Evolutionary conservation across 2,888 invertebrate species (phyloP).

Genomic region (Dynastes maya): DNA sequence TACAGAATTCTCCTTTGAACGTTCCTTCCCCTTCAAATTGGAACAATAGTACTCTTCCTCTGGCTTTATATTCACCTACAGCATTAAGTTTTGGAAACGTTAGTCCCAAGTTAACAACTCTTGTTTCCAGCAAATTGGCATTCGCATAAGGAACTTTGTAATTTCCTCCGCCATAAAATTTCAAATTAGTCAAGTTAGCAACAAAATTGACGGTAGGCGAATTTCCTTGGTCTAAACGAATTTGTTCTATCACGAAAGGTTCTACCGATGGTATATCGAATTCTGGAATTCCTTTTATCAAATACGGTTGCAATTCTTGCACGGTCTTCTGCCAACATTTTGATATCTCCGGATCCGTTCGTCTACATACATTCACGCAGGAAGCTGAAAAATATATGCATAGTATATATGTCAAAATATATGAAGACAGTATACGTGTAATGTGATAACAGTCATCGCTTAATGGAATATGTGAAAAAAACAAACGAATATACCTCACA

Average conservation of each 20-base stretch:
- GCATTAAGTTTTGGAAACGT: constrained; percentile 45
- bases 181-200: constrained; percentile 58
- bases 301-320: constrained; percentile 58
- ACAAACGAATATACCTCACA: too few species aligned
- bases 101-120: constrained; percentile 6
- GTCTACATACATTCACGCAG: constrained; percentile 58
- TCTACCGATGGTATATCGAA: constrained; percentile 63
- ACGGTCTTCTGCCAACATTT: constrained; percentile 62
- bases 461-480: too few species aligned
- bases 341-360: constrained; percentile 61
- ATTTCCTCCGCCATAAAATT: constrained; percentile 57
- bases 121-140: constrained; percentile 20
- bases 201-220: constrained; percentile 59
- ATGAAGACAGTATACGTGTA: background rate
- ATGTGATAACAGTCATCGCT: too few species aligned
- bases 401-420: background rate
- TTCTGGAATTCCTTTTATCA: constrained; percentile 65
- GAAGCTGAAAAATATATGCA: constrained; percentile 51
- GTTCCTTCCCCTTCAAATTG: constrained; percentile 46
- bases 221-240: constrained; percentile 60
- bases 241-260: constrained; percentile 59
- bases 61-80: constrained; percentile 42
- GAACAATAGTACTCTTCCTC: constrained; percentile 47
- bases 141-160: constrained; percentile 57
- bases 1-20: constrained; percentile 44